Conservation (phyloP, 1,140 invertebrate species). For the Leptinotarsa undecemlineata region DNA sequence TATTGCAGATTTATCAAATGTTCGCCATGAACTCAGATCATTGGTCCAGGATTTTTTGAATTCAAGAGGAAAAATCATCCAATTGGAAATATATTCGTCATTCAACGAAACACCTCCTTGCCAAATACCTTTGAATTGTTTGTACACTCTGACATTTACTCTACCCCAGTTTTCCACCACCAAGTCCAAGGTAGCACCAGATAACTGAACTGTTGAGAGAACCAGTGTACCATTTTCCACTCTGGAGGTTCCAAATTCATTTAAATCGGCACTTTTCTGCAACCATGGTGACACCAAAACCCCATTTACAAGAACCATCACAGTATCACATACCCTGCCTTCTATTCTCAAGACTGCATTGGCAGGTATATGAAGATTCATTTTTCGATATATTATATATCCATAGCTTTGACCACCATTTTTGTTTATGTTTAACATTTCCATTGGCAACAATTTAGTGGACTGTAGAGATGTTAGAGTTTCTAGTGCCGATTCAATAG, state of each 20-base stretch:
- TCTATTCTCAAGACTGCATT: conserved; percentile 52
- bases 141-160: conserved; percentile 29
- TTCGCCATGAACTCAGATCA: conserved; percentile 36
- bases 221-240: conserved; percentile 45
- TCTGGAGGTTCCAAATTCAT: conserved; percentile 57
- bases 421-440: conserved; percentile 60
- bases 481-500: not conserved
- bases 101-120: conserved; percentile 56
- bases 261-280: conserved; percentile 45
- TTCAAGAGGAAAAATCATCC: conserved; percentile 60
- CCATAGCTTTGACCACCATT: conserved; percentile 64
- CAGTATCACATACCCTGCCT: conserved; percentile 59
- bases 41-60: conserved; percentile 56
- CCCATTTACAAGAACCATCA: conserved; percentile 58
- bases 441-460: conserved; percentile 55
- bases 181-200: conserved; percentile 16
- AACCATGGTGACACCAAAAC: conserved; percentile 51
- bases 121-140: conserved; percentile 59
- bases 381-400: conserved; percentile 60
- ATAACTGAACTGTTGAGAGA: not conserved
- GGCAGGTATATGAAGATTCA: conserved; percentile 39
- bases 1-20: conserved; percentile 15
- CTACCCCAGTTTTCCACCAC: conserved; percentile 21
- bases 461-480: not conserved
- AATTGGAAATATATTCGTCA: conserved; percentile 52